A percentile compares a stretch with the other conserved stretches of the same genome.
Conservation (phyloP, 2,888 invertebrate species). For the Apotomis turbidana region DNA sequence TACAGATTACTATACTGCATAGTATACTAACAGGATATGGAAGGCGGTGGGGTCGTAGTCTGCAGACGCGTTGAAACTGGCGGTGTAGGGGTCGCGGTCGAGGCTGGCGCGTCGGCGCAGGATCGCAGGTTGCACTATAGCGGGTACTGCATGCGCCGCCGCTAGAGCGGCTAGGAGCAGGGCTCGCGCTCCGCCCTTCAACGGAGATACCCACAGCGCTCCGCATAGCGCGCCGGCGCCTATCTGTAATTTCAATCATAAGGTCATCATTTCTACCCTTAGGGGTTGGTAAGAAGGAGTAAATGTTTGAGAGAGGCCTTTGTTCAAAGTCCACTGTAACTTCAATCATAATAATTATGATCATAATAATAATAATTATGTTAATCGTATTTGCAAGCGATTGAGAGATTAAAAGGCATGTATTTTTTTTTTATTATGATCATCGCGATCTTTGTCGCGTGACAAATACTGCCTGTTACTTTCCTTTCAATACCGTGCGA, state of each 20-base stretch:
- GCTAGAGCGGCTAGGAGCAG: constrained; percentile 59
- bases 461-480: too few species aligned
- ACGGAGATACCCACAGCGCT: constrained; percentile 71
- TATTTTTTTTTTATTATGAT: too few species aligned
- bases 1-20: too few species aligned
- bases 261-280: neutral
- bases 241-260: constrained; percentile 53
- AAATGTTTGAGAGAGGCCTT: too few species aligned
- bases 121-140: constrained; percentile 60
- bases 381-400: too few species aligned
- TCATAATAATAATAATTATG: too few species aligned
- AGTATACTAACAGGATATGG: constrained; percentile 55
- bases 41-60: constrained; percentile 61
- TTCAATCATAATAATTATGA: too few species aligned
- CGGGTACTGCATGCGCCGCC: constrained; percentile 62
- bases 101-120: constrained; percentile 60
- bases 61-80: constrained; percentile 40
- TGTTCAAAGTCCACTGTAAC: too few species aligned
- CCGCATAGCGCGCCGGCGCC: constrained; percentile 70
- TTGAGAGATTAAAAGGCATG: too few species aligned
- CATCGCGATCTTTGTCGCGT: too few species aligned
- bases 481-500: too few species aligned
- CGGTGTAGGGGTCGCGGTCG: constrained; percentile 65
- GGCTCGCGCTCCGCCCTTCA: constrained; percentile 62
- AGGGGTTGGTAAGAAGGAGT: too few species aligned